phyloP scores from a whole-genome alignment of 2,888 invertebrate genomes.

The Magallana nippona region DNA sequence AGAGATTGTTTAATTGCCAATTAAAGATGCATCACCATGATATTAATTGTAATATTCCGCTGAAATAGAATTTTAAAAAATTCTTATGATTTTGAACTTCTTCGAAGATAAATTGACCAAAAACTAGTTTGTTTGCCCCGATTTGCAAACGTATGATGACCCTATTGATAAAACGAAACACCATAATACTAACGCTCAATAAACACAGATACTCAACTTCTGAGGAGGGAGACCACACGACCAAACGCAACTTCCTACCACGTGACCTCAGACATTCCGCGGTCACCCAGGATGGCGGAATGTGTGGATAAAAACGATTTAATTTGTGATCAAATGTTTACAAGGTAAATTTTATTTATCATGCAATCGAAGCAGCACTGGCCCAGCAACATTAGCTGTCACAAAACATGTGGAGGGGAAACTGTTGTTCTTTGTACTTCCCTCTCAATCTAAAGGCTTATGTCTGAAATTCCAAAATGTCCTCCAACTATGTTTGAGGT shows the following conservation, averaged over 20 bases:
- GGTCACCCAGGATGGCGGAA: neutral
- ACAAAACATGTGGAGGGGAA: neutral
- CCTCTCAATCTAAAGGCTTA: neutral
- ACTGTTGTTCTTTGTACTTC: constrained; percentile 9
- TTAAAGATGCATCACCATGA: too few relatives aligned
- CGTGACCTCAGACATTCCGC: neutral
- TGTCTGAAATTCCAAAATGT: constrained; percentile 2
- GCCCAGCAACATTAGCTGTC: neutral
- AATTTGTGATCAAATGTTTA: constrained; percentile 31
- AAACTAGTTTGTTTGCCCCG: neutral
- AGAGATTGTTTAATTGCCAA: too few relatives aligned
- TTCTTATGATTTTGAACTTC: too few relatives aligned
- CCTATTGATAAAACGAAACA: constrained; percentile 7
- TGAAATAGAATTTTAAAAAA: too few relatives aligned
- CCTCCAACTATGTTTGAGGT: constrained; percentile 9
- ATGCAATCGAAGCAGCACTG: constrained; percentile 13
- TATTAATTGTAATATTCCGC: too few relatives aligned
- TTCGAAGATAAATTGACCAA: neutral
- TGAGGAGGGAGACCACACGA: constrained; percentile 30
- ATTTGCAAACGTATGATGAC: neutral
- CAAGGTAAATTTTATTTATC: constrained; percentile 18
- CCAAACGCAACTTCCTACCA: constrained; percentile 27
- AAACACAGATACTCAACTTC: constrained; percentile 19
- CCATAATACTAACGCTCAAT: neutral
- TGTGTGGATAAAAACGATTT: constrained; percentile 24